phyloP scores from a whole-genome alignment of 2,888 invertebrate genomes.

The Drosophila ezoana region DNA sequence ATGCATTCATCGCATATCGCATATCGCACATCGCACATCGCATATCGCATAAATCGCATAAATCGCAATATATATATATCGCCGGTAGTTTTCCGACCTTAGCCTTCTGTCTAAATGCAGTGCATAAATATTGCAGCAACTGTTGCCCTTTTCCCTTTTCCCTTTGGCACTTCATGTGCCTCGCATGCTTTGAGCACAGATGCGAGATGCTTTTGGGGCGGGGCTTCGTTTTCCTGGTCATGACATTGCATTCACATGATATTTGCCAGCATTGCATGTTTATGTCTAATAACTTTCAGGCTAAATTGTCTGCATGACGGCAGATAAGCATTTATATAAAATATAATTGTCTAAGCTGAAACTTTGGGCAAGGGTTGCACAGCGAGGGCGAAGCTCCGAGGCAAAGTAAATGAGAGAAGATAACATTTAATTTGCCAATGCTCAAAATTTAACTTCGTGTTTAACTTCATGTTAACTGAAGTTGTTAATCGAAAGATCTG shows the following conservation, averaged over 20 bases:
- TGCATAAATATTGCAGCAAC: not conserved
- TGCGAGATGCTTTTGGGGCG: not conserved
- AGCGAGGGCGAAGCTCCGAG: too few relatives aligned
- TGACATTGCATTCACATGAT: constrained; percentile 34
- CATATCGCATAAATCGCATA: constrained; percentile 7
- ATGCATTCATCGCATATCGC: constrained; percentile 28
- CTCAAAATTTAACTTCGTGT: too few relatives aligned
- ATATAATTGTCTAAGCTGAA: constrained; percentile 3
- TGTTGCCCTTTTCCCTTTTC: constrained; percentile 8
- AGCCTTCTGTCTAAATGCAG: constrained; percentile 17
- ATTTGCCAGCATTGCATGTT: constrained; percentile 18
- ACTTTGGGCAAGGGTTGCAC: not conserved
- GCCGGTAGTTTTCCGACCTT: constrained; percentile 32
- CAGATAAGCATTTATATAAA: constrained; percentile 7
- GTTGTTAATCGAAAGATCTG: not conserved
- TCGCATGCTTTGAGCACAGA: constrained; percentile 11
- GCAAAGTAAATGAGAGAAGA: too few relatives aligned
- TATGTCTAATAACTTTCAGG: constrained; percentile 6
- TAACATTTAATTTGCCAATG: too few relatives aligned
- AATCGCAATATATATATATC: constrained; percentile 4
- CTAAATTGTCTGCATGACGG: constrained; percentile 12
- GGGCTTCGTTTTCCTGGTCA: not conserved
- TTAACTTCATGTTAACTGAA: not conserved
- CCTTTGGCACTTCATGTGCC: constrained; percentile 15
- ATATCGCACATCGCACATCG: not conserved